Evolutionary conservation across 2,113 vertebrate species (phyloP), one percentile per base, ranked within the genome.

Genomic region (Fulmarus glacialis): DNA sequence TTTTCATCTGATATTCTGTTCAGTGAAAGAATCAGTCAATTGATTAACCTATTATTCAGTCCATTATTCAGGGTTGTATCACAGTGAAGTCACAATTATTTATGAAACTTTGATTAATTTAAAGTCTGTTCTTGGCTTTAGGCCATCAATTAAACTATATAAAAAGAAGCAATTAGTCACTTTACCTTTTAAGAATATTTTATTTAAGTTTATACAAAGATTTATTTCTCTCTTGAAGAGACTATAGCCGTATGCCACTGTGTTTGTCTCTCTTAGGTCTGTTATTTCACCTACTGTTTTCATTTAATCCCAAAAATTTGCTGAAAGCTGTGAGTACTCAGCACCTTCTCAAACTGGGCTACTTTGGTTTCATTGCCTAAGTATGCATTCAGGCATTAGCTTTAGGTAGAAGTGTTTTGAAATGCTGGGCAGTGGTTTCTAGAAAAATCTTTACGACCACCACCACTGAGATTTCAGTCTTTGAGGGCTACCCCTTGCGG

Each of bases 71-170:
- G 47, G 52, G 47, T 27, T 83, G 47, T 92, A 63, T 74, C 52
- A 84, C 52, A 78, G 58, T 55, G 80, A 92, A 92, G 64, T 68
- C 91, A 89, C 73, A 92, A 84, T 96, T 84, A 87, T 89, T 93
- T 96, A 94, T 87, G 73, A 82, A 95, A 92, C 73, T 83, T 95
- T 72, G 72, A 89, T 95, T 87, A 87, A 95, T 93, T 91, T 92
- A 4, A 87, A 84, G 56, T 89, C 34, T 72, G 10, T 72, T 94
- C 38, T 72, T 95, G 72, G 72, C 40, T 79, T 84, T 91, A 79
- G 68, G 48, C 83, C 36, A 89, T 95, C 59, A 78, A 83, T 92
- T 83, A 90, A 95, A 52, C 40, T 32, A 52, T 72, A 84, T 63
- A 68, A 81, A 94, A 87, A 74, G 56, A 92, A 89, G 40, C 42